Conservation (phyloP, 2,888 invertebrate species). For the Drosophila lutescens region DNA sequence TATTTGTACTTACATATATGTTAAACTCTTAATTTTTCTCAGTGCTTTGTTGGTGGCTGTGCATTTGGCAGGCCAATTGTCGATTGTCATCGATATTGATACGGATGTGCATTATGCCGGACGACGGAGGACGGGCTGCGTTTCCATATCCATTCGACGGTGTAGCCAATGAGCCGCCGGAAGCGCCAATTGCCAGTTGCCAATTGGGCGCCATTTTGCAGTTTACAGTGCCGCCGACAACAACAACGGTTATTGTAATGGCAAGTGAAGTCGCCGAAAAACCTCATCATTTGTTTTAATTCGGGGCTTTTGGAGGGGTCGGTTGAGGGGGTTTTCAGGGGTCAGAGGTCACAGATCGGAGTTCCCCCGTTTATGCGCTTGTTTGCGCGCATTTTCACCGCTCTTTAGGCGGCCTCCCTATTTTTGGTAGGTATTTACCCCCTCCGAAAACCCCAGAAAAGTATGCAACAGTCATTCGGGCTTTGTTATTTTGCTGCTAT, state of each 20-base stretch:
- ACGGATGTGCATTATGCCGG: constrained; percentile 72
- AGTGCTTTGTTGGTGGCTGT: constrained; percentile 40
- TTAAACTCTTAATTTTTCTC: not conserved
- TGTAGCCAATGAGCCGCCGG: constrained; percentile 73
- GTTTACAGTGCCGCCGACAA: constrained; percentile 51
- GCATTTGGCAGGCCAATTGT: constrained; percentile 74
- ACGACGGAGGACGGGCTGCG: constrained; percentile 29
- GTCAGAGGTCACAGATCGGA: constrained; percentile 12
- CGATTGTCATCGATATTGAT: constrained; percentile 76
- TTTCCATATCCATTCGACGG: constrained; percentile 38
- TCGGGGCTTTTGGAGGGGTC: constrained; percentile 18
- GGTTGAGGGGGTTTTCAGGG: not conserved
- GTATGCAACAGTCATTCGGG: constrained; percentile 66
- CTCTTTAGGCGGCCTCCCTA: constrained; percentile 25
- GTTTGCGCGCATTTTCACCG: constrained; percentile 67
- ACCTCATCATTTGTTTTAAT: constrained; percentile 76
- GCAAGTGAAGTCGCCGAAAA: constrained; percentile 25
- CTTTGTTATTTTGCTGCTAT: constrained; percentile 66
- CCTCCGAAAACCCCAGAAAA: constrained; percentile 27
- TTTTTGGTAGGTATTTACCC: constrained; percentile 9
- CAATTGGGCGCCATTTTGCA: constrained; percentile 74
- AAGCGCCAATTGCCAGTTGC: constrained; percentile 75
- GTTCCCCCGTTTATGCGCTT: constrained; percentile 63
- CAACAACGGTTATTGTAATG: constrained; percentile 40
- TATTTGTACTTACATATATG: not conserved